Base-by-base conservation (phyloP, 2,797 vertebrate genomes). In the Lepus oiostolus region DNA sequence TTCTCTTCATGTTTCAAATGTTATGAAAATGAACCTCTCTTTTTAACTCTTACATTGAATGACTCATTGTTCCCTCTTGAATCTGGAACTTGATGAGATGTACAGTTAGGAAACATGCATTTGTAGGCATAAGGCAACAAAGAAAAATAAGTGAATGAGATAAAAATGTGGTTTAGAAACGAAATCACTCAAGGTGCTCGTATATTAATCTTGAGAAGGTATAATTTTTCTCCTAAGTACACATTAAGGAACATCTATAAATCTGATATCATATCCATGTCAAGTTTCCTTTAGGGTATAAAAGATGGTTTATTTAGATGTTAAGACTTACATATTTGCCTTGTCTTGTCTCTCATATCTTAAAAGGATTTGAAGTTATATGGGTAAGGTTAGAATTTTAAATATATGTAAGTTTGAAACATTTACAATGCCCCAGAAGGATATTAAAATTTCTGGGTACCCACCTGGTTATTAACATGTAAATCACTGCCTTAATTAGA, bases 401-500 rank as follows among this genome's bases (percentile, higher is more conserved):
- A 81, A 72, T 88, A 84, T 50, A n/a, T 82, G 30, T 32, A 85
- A 12, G 17, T 88, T 88, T 90, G 90, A 75, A 90, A 67, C 19
- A 70, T 79, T 96, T 65, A 77, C 95, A 93, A 81, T 95, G 24
- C 1, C 87, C 35, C 50, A 42, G 63, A 38, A 62, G 7, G 2
- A 16, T 67, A 92, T 95, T 81, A 92, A 82, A 81, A 50, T 85
- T 65, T 97, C 76, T 93, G 95, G 76, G 68, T 93, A 96, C 50
- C 30, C 50, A 93, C 87, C 62, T 97, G 87, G 68, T 91, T 58
- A 96, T 97, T 96, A 97, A 90, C 62, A 97, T 96, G 89, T 89
- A 97, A 97, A 97, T 98, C 62, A 91, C 35, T 95, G 2, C 79
- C 52, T 97, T 96, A 98, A 97, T 97, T 98, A 97, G 80, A 97